Evolutionary conservation across 2,888 invertebrate species (phyloP), one percentile per base, ranked within the genome.

Genomic region (Agrotis puta): DNA sequence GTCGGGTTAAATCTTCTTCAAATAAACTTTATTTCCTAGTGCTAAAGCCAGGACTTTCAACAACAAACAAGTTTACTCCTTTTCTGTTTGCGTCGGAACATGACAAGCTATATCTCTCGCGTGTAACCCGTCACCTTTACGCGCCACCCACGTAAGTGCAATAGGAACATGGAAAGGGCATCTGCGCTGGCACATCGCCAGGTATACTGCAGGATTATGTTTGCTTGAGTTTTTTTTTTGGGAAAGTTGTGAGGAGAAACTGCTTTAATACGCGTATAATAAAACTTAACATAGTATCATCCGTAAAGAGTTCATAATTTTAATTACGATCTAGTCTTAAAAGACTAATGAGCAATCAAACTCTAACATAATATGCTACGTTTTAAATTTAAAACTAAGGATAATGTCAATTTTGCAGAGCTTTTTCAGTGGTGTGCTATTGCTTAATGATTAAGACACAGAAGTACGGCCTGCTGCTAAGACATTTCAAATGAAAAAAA

Each of bases 121-220:
- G 16, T 73, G 71, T 76, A 58, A 16, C 43, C 59, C 48, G 63
- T 57, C 59, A 70, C 76, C 76, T 76, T 63, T 70, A 66, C 54
- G 54, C 33, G 16, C 73, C 78, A 63, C 84, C 81, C 72, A 84
- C 84, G 69, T 53, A 67, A 64, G 54, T 69, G 66, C 77, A 75
- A 59, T 57, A 67, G 24, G 70, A 74, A 82, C 79, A 72, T 69
- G 64, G 56, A 85, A 85, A 87, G 81, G 81, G 82, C 77, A 78
- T 62, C 58, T 51, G 62, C 64, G 69, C 81, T 85, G 87, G 86
- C 85, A 64, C 3, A 2, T 11, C 57, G 82, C 79, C 85, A 84
- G 73, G 47, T 54, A 61, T 9, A 39, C 11, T 39, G 16, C 50
- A 53, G 59, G 51, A 56, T 74, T 47, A 51, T 45, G 43, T 6